Base-by-base conservation (phyloP, 2,888 invertebrate species). In the Monoplex corrugatus region DNA sequence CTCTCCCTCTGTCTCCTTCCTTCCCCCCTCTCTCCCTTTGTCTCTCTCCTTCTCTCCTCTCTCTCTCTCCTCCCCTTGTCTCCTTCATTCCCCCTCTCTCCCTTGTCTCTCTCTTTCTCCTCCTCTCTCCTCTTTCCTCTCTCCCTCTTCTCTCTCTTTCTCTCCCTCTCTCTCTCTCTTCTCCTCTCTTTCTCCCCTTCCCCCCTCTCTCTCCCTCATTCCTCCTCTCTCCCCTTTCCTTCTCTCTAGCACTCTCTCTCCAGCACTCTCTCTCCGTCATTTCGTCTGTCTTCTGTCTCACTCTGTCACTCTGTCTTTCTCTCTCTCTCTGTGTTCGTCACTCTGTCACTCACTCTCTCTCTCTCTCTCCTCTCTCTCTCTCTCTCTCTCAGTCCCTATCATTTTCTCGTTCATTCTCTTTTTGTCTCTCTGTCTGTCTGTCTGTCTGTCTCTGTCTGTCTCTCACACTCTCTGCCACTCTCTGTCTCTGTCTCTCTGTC, bases 381-480 rank as follows among this genome's bases (percentile, higher is more conserved):
- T 83, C 68, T 63, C 50, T 40, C 83, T 45, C 80, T 80, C 50
- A n/a, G n/a, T n/a, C n/a, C n/a, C n/a, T n/a, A n/a, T n/a, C n/a
- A n/a, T n/a, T n/a, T n/a, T n/a, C n/a, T n/a, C n/a, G n/a, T n/a
- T n/a, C n/a, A n/a, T n/a, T n/a, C n/a, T n/a, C n/a, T n/a, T n/a
- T n/a, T n/a, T n/a, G n/a, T n/a, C n/a, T n/a, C n/a, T n/a, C n/a
- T n/a, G n/a, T n/a, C n/a, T n/a, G n/a, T n/a, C n/a, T n/a, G n/a
- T n/a, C n/a, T n/a, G n/a, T n/a, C n/a, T n/a, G n/a, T n/a, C n/a
- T n/a, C n/a, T n/a, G n/a, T 80, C 40, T 50, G 45, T 87, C 80
- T 50, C 45, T 80, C 80, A 50, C 50, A 80, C 80, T 50, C 50
- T 75, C 75, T 87, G 44, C 32, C 45, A n/a, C 45, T 84, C 84